A percentile compares a stretch with the other conserved stretches of the same genome.
These are phyloP conservation scores for Phymorhynchus buccinoides DNA, from an alignment of 1,140 invertebrate genomes.

Conservation along the genomic window DNA sequence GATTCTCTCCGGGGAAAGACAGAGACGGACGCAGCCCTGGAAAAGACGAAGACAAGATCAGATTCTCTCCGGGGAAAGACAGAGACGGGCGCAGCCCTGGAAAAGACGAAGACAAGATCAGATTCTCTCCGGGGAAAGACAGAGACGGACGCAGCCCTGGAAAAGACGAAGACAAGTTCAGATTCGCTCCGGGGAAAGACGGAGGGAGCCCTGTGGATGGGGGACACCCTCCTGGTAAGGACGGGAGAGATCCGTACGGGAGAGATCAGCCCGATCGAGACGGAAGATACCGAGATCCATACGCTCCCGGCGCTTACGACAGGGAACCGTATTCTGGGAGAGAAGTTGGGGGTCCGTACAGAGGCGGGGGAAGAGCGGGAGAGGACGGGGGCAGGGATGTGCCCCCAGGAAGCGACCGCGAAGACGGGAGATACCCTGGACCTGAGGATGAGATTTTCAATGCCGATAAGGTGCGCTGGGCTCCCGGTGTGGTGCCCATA, in stretches of 20 bases:
- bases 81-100: neutral
- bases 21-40: neutral
- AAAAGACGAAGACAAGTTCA: neutral
- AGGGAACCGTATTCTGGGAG: neutral
- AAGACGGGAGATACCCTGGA: neutral
- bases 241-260: neutral
- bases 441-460: neutral
- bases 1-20: neutral
- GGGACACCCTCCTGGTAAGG: neutral
- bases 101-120: neutral
- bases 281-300: neutral
- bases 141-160: neutral
- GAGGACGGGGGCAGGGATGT: neutral
- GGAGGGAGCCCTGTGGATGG: no score
- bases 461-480: neutral
- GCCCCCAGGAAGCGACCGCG: neutral
- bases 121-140: neutral
- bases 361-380: neutral
- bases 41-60: neutral
- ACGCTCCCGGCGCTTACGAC: neutral
- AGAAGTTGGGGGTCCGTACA: neutral
- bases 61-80: neutral
- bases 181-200: neutral
- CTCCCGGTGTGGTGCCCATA: neutral
- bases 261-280: neutral